Evolutionary conservation across 2,888 invertebrate genomes (phyloP).

Genomic region (Monochamus alternatus): DNA sequence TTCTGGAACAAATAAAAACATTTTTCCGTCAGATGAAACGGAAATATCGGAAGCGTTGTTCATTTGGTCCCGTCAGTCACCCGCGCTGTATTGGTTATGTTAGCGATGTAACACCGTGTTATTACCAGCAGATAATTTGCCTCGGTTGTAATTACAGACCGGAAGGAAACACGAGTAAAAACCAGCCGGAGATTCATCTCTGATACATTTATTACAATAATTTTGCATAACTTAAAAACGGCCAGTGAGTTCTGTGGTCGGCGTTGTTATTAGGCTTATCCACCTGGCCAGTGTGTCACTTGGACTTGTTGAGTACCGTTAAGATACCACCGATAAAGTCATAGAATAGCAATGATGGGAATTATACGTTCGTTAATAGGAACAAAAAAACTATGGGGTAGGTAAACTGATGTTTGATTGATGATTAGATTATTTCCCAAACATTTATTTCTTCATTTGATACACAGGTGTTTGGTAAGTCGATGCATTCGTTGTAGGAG

Average conservation of each 20-base stretch:
- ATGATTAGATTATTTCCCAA: too few species aligned
- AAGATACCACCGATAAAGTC: slow-evolving; percentile 12
- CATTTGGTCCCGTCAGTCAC: slow-evolving; percentile 32
- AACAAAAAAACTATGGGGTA: too few species aligned
- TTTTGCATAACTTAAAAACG: slow-evolving; percentile 70
- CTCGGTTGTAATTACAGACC: slow-evolving; percentile 70
- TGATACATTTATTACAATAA: slow-evolving; percentile 72
- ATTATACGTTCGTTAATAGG: neutral
- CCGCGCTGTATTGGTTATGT: slow-evolving; percentile 49
- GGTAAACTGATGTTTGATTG: too few species aligned
- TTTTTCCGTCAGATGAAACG: too few species aligned
- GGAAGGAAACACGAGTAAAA: slow-evolving; percentile 72
- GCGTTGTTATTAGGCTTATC: slow-evolving; percentile 39
- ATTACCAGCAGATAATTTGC: slow-evolving; percentile 66
- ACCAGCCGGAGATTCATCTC: slow-evolving; percentile 71
- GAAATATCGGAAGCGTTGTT: neutral
- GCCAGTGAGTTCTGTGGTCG: slow-evolving; percentile 60
- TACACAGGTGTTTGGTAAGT: too few species aligned
- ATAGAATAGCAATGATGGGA: neutral
- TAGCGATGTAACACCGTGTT: slow-evolving; percentile 47
- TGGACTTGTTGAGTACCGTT: slow-evolving; percentile 19
- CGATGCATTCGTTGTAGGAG: too few species aligned
- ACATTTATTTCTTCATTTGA: too few species aligned
- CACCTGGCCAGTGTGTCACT: slow-evolving; percentile 49
- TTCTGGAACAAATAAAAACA: too few species aligned